These are phyloP conservation scores for Dendrolimus kikuchii DNA, from an alignment of 1,140 invertebrate genomes.

Conservation along the genomic window DNA sequence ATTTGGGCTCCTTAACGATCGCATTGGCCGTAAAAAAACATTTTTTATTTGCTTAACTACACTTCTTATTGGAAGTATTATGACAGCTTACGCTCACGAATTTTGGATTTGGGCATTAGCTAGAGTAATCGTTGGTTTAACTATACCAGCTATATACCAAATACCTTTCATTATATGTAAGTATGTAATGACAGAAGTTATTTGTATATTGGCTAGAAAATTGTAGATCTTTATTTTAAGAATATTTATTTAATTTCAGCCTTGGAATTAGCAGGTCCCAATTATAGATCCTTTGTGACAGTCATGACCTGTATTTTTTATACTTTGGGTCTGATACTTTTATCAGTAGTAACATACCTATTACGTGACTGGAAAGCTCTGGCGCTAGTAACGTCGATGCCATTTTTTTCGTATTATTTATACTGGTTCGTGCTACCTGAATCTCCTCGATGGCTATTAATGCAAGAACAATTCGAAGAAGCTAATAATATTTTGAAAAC, in stretches of 20 bases:
- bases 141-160: conserved; percentile 94
- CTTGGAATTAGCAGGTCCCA: conserved; percentile 90
- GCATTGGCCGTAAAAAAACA: conserved; percentile 84
- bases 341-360: conserved; percentile 87
- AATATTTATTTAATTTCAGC: conserved; percentile 73
- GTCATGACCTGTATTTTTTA: conserved; percentile 93
- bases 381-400: conserved; percentile 84
- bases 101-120: conserved; percentile 88
- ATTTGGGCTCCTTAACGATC: conserved; percentile 88
- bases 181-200: conserved; percentile 29
- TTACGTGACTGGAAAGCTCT: conserved; percentile 87
- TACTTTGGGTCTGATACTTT: conserved; percentile 85
- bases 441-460: conserved; percentile 88
- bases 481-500: conserved; percentile 83
- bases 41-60: conserved; percentile 88
- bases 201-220: not conserved
- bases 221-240: conserved; percentile 5
- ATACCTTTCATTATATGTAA: conserved; percentile 96
- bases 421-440: conserved; percentile 91
- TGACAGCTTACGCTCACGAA: conserved; percentile 81
- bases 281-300: conserved; percentile 91
- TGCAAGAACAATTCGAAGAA: conserved; percentile 84
- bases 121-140: conserved; percentile 86
- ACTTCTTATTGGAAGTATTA: conserved; percentile 82
- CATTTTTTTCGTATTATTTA: conserved; percentile 87